These are phyloP conservation scores for Gerris lacustris DNA, from an alignment of 2,888 invertebrate genomes.

Conservation along the genomic window DNA sequence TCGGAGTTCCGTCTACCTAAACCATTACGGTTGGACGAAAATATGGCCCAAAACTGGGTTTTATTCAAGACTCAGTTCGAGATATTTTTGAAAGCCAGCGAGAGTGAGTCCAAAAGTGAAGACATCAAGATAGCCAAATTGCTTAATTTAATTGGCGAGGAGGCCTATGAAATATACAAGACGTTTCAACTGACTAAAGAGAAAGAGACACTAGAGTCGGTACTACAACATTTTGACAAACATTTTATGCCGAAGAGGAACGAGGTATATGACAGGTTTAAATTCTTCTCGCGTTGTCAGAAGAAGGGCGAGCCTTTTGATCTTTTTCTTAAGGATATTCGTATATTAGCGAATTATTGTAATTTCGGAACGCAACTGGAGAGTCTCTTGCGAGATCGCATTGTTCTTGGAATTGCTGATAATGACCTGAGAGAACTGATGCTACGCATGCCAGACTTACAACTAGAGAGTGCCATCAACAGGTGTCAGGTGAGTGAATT, in stretches of 20 bases:
- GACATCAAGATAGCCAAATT: neutral
- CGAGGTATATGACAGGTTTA: conserved; percentile 11
- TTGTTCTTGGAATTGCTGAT: conserved; percentile 30
- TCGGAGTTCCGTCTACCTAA: neutral
- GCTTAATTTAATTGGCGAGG: neutral
- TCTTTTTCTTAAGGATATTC: conserved; percentile 30
- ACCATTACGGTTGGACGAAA: neutral
- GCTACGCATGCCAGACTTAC: conserved; percentile 26
- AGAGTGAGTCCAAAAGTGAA: neutral
- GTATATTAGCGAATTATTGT: conserved; percentile 30
- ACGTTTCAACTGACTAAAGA: neutral
- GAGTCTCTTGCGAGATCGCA: conserved; percentile 29
- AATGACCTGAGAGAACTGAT: conserved; percentile 27
- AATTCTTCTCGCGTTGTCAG: conserved; percentile 21
- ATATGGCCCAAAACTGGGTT: neutral
- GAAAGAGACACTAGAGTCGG: neutral
- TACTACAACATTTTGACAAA: conserved; percentile 11
- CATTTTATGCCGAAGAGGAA: conserved; percentile 11
- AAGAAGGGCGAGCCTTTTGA: conserved; percentile 31
- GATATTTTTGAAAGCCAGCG: neutral
- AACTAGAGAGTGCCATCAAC: conserved; percentile 26
- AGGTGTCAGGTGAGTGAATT: conserved; percentile 28
- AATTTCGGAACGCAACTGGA: conserved; percentile 29
- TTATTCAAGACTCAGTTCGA: neutral
- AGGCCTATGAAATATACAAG: neutral